These are phyloP conservation scores for Trissonchulus sp. DNA, from an alignment of 2,888 invertebrate genomes.

Conservation along the genomic window DNA sequence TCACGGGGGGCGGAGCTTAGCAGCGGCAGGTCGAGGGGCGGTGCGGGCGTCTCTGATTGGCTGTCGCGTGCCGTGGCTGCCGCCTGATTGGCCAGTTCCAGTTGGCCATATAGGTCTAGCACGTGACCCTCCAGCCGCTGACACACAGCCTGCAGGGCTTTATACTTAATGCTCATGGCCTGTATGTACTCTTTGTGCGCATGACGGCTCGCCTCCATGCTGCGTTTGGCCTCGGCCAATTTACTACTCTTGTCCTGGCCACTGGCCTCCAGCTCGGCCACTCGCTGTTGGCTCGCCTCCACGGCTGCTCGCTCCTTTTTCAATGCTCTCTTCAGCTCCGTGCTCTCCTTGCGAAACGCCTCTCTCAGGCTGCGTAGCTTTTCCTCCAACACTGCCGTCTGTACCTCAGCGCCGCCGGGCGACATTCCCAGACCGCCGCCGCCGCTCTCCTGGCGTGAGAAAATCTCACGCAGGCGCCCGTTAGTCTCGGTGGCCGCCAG, in stretches of 20 bases:
- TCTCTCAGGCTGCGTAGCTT: not conserved
- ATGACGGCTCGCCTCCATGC: not conserved
- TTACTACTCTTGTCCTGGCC: not conserved
- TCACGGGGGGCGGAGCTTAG: not conserved
- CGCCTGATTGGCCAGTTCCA: not conserved
- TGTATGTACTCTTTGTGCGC: conserved; percentile 7
- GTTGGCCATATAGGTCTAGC: not conserved
- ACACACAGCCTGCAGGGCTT: conserved; percentile 14
- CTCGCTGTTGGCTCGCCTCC: not conserved
- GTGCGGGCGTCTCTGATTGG: too few species aligned
- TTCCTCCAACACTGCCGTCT: too few species aligned
- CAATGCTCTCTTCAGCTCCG: not conserved
- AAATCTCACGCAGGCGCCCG: not conserved
- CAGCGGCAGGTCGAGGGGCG: too few species aligned
- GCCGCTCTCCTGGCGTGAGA: too few species aligned
- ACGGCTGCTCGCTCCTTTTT: not conserved
- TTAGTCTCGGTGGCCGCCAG: not conserved
- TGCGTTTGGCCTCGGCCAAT: conserved; percentile 9
- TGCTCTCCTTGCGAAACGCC: not conserved
- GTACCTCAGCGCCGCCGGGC: too few species aligned
- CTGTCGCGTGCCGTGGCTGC: not conserved
- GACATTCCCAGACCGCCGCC: too few species aligned
- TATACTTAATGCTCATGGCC: conserved; percentile 5
- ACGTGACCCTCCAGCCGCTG: conserved; percentile 22
- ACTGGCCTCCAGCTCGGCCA: not conserved